Evolutionary conservation across 2,113 vertebrate genomes (phyloP).

Genomic region (Trichechus manatus): DNA sequence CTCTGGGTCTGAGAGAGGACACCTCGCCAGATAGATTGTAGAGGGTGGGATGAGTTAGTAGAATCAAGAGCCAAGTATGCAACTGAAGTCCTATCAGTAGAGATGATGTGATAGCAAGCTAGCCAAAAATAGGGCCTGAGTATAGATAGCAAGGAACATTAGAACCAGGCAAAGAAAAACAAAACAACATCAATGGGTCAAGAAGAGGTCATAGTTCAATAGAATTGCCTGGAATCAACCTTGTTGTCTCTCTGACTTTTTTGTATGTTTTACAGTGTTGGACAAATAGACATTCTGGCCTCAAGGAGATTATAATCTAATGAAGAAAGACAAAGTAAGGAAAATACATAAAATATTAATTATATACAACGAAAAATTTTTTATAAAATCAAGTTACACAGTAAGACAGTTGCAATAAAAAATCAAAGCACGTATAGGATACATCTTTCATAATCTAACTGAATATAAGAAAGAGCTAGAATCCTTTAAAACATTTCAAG

Average conservation of each 20-base stretch:
- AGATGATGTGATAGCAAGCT: accelerated
- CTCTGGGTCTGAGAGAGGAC: not conserved
- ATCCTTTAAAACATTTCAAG: not conserved
- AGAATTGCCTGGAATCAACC: not conserved
- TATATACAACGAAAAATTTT: not conserved
- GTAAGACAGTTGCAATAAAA: not conserved
- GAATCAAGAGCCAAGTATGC: not conserved
- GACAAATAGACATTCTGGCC: not conserved
- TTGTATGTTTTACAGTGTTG: not conserved
- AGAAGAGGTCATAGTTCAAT: not conserved
- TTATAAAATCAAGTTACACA: not conserved
- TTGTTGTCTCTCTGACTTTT: not conserved
- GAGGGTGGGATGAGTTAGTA: not conserved
- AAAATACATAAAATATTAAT: not conserved
- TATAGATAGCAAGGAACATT: not conserved
- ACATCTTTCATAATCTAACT: not conserved
- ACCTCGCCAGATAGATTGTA: not conserved
- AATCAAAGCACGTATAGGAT: not conserved
- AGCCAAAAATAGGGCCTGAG: not conserved
- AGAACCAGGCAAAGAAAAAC: not conserved
- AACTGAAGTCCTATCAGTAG: not conserved
- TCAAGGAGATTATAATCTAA: not conserved
- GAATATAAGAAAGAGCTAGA: not conserved
- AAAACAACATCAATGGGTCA: not conserved
- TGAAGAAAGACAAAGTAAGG: not conserved